Base-by-base conservation (phyloP, 2,888 invertebrate species). In the Pegoplata infirma region DNA sequence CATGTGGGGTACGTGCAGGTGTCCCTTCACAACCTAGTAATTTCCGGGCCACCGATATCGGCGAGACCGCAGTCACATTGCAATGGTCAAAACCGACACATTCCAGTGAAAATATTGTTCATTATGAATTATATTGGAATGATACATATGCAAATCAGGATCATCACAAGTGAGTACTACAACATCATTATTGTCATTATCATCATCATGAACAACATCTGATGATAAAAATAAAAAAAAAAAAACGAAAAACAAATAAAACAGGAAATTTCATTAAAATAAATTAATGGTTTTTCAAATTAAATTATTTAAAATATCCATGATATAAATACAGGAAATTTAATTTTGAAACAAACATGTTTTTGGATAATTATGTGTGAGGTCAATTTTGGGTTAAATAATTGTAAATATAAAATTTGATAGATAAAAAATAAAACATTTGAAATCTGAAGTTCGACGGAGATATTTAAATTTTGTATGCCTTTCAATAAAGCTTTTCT, bases 81-180 rank as follows among this genome's bases (percentile, higher is more conserved):
- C 94, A 95, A 83, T 99, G 99, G 99, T 94, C 94, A 76, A 93
- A 95, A 86, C 99, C 99, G 16, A 93, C 94, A 80, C 97, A 96
- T 91, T 95, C 96, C 80, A 95, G 96, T 80, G 97, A 97, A 90
- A 96, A 95, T 90, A 97, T 98, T 88, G 94, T 96, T 82, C 96
- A 96, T 86, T 99, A 98, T 90, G 97, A 97, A 90, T 92, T 99
- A 21, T 98, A 98, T 89, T 98, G 97, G 97, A 99, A 98, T 91
- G 97, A 97, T 88, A 97, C 97, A 23, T 97, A 97, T 86, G 96
- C 96, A 64, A 95, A 96, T 91, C 95, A 96, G 88, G 94, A 94
- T 88, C 95, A 95, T 90, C 95, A 95, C 88, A 93, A 96, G 93
- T 93, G 85, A 91, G 91, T 88, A 80, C 16, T 17, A 56, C 4